Evolutionary conservation across 2,888 invertebrate genomes (phyloP).

Genomic region (Habrosyne pyritoides): DNA sequence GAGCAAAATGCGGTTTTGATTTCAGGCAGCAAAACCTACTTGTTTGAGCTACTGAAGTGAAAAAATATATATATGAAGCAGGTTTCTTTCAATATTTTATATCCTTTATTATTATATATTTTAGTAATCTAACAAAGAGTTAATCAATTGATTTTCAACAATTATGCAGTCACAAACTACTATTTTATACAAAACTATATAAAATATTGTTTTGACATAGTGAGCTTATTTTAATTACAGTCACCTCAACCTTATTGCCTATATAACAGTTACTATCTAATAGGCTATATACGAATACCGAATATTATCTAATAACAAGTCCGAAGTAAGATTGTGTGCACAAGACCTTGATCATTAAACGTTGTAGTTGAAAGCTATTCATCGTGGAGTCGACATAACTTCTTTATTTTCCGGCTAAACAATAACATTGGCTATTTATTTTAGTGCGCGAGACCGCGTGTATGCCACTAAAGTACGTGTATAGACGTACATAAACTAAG

Average conservation of each 20-base stretch:
- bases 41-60: too few relatives aligned
- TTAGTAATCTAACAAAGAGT: too few relatives aligned
- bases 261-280: not conserved
- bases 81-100: too few relatives aligned
- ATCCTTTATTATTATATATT: too few relatives aligned
- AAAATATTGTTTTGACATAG: too few relatives aligned
- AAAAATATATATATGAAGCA: too few relatives aligned
- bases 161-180: too few relatives aligned
- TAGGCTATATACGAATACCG: slow-evolving; percentile 1
- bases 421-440: slow-evolving; percentile 30
- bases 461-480: slow-evolving; percentile 11
- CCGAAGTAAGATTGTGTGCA: not conserved
- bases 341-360: slow-evolving; percentile 13
- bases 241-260: not conserved
- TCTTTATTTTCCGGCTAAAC: slow-evolving; percentile 23
- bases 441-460: slow-evolving; percentile 14
- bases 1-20: too few relatives aligned
- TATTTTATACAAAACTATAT: too few relatives aligned
- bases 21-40: too few relatives aligned
- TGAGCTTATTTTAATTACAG: too few relatives aligned
- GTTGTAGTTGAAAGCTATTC: not conserved
- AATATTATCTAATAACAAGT: not conserved
- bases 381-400: not conserved
- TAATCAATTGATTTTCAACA: too few relatives aligned
- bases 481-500: slow-evolving; percentile 26